A percentile compares a stretch with the other conserved stretches of the same genome.
These are phyloP conservation scores for Menura novaehollandiae DNA, from an alignment of 2,113 vertebrate species.

Conservation along the genomic window DNA sequence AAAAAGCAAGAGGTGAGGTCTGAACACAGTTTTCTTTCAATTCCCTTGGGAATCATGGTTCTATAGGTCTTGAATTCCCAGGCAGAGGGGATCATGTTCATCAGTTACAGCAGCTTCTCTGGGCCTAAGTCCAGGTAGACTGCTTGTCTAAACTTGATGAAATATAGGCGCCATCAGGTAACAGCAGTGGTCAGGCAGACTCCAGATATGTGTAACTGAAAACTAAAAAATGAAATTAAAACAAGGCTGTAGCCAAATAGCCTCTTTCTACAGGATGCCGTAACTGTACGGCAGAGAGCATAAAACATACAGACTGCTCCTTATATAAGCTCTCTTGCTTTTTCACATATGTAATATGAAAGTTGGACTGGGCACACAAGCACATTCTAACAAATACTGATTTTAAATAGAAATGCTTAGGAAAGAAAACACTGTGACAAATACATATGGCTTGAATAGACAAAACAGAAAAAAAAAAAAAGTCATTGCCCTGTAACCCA, in stretches of 20 bases:
- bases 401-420: conserved; percentile 11
- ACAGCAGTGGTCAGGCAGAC: conserved; percentile 77
- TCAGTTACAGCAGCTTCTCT: conserved; percentile 77
- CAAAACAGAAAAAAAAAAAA: background rate
- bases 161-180: conserved; percentile 88
- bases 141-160: conserved; percentile 81
- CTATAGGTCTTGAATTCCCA: conserved; percentile 78
- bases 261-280: conserved; percentile 68
- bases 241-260: conserved; percentile 56
- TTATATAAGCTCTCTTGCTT: conserved; percentile 13
- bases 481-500: background rate
- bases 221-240: conserved; percentile 82
- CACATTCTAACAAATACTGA: background rate
- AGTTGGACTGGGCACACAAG: background rate
- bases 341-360: conserved; percentile 22
- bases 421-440: background rate
- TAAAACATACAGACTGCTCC: conserved; percentile 11
- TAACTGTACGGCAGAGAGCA: conserved; percentile 53
- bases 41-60: conserved; percentile 80
- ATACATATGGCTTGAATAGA: background rate
- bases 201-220: conserved; percentile 90
- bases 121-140: conserved; percentile 85
- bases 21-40: conserved; percentile 75
- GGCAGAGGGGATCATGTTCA: conserved; percentile 83
- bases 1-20: conserved; percentile 59